Evolutionary conservation across 2,797 vertebrate species (phyloP).

Genomic region (Dallia pectoralis): DNA sequence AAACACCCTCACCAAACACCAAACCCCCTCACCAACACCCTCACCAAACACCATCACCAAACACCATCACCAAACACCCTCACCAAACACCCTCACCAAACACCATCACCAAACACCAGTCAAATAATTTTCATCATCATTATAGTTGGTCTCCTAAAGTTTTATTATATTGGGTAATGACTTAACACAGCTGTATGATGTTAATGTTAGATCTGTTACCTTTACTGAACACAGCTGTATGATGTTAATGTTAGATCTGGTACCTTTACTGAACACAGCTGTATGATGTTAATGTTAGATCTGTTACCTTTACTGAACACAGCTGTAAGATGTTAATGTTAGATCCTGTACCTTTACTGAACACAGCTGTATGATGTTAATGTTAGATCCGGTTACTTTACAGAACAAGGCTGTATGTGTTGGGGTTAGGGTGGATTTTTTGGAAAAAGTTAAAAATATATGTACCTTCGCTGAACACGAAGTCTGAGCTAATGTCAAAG

Average conservation of each 20-base stretch:
- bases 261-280: no score
- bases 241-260: no score
- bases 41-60: no score
- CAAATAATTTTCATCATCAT: no score
- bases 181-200: not conserved
- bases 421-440: no score
- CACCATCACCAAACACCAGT: no score
- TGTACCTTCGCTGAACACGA: slow-evolving; percentile 95
- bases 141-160: slow-evolving; percentile 4
- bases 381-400: slow-evolving; percentile 77
- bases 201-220: slow-evolving; percentile 65
- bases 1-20: no score
- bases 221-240: slow-evolving; percentile 83
- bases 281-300: no score
- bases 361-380: not conserved
- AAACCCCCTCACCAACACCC: no score
- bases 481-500: slow-evolving; percentile 92
- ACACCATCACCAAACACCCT: no score
- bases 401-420: slow-evolving; percentile 76
- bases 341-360: not conserved
- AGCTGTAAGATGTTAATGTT: not conserved
- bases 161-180: no score
- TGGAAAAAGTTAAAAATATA: not conserved
- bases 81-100: no score
- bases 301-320: not conserved